Evolutionary conservation across 2,797 vertebrate genomes (phyloP).

Genomic region (Mormyrus hasselquistii): DNA sequence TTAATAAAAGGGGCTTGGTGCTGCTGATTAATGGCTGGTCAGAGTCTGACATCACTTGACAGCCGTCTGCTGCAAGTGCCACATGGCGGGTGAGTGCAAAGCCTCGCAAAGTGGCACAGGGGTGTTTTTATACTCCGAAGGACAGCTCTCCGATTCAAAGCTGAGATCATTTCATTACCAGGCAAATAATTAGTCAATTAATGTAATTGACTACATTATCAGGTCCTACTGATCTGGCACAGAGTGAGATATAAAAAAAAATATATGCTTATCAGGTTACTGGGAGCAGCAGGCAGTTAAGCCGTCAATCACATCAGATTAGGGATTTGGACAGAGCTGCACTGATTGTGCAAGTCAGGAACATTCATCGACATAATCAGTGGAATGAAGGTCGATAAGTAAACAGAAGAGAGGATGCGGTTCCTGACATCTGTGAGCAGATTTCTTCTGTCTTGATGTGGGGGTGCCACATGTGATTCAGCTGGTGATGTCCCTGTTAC

Average conservation of each 20-base stretch:
- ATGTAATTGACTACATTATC: neutral
- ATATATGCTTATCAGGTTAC: neutral
- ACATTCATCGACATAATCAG: neutral
- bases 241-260: neutral
- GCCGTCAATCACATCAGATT: neutral
- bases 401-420: neutral
- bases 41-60: neutral
- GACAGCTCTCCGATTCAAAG: neutral
- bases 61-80: neutral
- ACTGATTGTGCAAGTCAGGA: neutral
- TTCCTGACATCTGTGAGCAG: neutral
- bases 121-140: neutral
- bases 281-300: neutral
- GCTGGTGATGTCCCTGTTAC: neutral
- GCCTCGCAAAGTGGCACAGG: neutral
- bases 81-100: neutral
- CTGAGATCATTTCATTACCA: neutral
- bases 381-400: neutral
- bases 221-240: neutral
- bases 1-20: neutral
- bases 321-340: neutral
- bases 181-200: slow-evolving; percentile 3
- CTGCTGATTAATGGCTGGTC: neutral
- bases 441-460: neutral
- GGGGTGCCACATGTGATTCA: neutral